These are phyloP conservation scores for Diploscapter pachys DNA, from an alignment of 1,140 invertebrate species.

Conservation along the genomic window DNA sequence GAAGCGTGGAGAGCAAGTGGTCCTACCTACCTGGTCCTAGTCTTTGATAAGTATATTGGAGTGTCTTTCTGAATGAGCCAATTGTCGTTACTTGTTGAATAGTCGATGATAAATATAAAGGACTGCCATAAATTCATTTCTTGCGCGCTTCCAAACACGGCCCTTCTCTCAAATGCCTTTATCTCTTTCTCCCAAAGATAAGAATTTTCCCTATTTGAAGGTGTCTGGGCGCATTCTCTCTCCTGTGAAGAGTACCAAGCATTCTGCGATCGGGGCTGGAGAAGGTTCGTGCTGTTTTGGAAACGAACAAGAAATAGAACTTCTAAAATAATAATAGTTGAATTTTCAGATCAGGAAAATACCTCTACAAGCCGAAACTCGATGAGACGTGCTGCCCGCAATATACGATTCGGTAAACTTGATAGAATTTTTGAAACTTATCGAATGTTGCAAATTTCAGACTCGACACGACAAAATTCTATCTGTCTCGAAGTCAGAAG, in stretches of 20 bases:
- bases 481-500: constrained; percentile 49
- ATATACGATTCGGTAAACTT: constrained; percentile 80
- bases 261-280: constrained; percentile 90
- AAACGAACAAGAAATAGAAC: not conserved
- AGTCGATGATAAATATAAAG: too few species aligned
- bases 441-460: constrained; percentile 34
- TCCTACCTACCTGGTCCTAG: too few species aligned
- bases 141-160: too few species aligned
- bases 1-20: too few species aligned
- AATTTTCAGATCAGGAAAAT: constrained; percentile 74
- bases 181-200: too few species aligned
- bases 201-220: constrained; percentile 38
- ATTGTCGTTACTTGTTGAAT: too few species aligned
- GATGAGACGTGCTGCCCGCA: constrained; percentile 84
- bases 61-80: too few species aligned
- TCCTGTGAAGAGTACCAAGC: constrained; percentile 81
- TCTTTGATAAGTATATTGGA: too few species aligned
- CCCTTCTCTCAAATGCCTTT: too few species aligned
- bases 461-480: constrained; percentile 49
- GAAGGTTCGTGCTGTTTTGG: constrained; percentile 66
- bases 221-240: constrained; percentile 81
- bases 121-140: too few species aligned
- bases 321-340: constrained; percentile 25
- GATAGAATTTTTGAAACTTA: too few species aligned
- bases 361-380: constrained; percentile 92